A percentile compares a stretch with the other conserved stretches of the same genome.
Evolutionary conservation across 2,888 invertebrate species (phyloP).

Genomic region (Drosophila nr. fundita): DNA sequence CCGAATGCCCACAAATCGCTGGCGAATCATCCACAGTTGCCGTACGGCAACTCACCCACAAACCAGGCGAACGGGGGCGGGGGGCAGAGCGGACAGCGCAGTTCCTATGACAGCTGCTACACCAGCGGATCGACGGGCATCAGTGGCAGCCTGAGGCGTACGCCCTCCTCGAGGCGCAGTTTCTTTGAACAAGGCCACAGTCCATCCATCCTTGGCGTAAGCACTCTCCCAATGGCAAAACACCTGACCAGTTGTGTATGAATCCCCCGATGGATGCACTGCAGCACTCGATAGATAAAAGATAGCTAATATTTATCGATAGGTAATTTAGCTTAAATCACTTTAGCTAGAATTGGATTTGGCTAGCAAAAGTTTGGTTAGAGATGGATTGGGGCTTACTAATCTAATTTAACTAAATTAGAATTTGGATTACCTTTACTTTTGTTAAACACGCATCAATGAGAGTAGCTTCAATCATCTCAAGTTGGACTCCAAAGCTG

Average conservation of each 20-base stretch:
- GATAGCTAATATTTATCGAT: neutral
- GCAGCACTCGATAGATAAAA: slow-evolving; percentile 14
- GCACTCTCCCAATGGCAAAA: slow-evolving; percentile 22
- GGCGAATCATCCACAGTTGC: slow-evolving; percentile 75
- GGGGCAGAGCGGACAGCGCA: slow-evolving; percentile 56
- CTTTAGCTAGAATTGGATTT: neutral
- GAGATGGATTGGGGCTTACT: neutral
- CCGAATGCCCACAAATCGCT: slow-evolving; percentile 81
- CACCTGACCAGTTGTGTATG: slow-evolving; percentile 12
- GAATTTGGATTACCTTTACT: neutral
- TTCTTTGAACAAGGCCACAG: slow-evolving; percentile 83
- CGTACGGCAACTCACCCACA: slow-evolving; percentile 74
- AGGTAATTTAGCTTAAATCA: neutral
- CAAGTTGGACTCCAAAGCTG: neutral
- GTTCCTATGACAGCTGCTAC: slow-evolving; percentile 78
- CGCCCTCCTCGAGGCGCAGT: slow-evolving; percentile 81
- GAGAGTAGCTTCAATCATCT: neutral
- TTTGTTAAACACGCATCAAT: neutral
- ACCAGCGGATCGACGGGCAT: slow-evolving; percentile 52
- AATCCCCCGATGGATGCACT: neutral
- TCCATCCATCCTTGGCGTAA: slow-evolving; percentile 83
- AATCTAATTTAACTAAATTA: neutral
- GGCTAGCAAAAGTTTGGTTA: neutral
- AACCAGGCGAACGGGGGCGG: slow-evolving; percentile 38
- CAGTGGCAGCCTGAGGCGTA: slow-evolving; percentile 80